phyloP scores from a whole-genome alignment of 2,797 vertebrate species.

The Cirrhinus molitorella region DNA sequence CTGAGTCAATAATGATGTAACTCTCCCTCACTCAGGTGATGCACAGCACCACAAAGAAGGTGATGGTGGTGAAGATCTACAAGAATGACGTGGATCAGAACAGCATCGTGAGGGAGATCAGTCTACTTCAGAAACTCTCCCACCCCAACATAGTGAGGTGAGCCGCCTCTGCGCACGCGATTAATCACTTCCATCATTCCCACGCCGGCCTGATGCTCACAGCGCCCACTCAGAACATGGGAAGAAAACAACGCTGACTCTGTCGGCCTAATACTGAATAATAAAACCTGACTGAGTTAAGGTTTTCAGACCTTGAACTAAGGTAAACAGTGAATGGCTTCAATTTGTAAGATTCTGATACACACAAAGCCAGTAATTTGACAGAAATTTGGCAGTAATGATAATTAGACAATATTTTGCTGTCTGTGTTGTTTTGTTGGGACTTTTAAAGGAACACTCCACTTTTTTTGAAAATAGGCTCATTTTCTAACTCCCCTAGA shows the following conservation, averaged over 20 bases:
- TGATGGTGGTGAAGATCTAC: conserved; percentile 92
- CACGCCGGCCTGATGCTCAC: conserved; percentile 11
- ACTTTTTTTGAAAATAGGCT: too few relatives aligned
- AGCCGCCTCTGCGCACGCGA: not conserved
- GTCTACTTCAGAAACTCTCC: conserved; percentile 90
- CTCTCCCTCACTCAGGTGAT: conserved; percentile 76
- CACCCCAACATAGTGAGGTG: conserved; percentile 92
- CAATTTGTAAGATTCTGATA: not conserved
- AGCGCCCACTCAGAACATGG: conserved; percentile 1
- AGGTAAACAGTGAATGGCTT: not conserved
- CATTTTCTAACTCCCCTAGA: too few relatives aligned
- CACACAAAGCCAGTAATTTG: too few relatives aligned
- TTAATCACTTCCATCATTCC: conserved; percentile 33
- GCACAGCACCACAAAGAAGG: conserved; percentile 79
- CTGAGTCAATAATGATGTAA: not conserved
- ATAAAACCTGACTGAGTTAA: not conserved
- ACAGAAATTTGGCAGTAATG: too few relatives aligned
- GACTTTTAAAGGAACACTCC: too few relatives aligned
- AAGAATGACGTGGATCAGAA: conserved; percentile 89
- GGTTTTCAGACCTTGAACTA: not conserved
- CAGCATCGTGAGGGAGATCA: conserved; percentile 90
- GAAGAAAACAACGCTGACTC: conserved; percentile 16
- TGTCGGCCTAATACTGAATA: not conserved
- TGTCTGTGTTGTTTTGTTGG: too few relatives aligned
- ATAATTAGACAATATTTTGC: too few relatives aligned